phyloP scores from a whole-genome alignment of 2,797 vertebrate genomes.

The Mormyrus hasselquistii region DNA sequence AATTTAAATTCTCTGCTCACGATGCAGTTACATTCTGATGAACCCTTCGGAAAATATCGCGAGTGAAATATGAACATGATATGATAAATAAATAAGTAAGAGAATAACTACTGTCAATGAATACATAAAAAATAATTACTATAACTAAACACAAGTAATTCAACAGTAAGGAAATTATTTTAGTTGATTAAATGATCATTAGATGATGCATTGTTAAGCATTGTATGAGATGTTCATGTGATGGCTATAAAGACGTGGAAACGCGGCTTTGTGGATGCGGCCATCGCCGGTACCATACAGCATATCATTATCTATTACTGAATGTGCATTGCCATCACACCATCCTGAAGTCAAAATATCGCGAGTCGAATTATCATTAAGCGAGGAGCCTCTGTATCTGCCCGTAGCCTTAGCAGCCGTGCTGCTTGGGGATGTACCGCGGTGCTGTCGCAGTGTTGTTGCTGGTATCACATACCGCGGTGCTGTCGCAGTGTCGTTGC shows the following conservation, averaged over 20 bases:
- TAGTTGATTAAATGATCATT: not conserved
- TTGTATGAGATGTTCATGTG: not conserved
- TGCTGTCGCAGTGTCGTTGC: not conserved
- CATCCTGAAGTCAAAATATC: too few relatives aligned
- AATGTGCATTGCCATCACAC: not conserved
- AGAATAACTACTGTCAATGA: not conserved
- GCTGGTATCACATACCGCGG: too few relatives aligned
- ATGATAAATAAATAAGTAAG: not conserved
- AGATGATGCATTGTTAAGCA: not conserved
- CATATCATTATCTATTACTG: too few relatives aligned
- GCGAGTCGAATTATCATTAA: not conserved
- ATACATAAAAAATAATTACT: not conserved
- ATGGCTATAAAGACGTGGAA: not conserved
- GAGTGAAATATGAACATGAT: not conserved
- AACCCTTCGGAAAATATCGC: not conserved
- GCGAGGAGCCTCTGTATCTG: not conserved
- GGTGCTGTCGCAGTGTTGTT: not conserved
- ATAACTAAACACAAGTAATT: not conserved
- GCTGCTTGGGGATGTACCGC: not conserved
- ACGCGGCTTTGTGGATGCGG: not conserved
- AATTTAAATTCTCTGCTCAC: not conserved
- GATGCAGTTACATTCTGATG: not conserved
- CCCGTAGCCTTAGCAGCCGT: not conserved
- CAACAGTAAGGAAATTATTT: not conserved
- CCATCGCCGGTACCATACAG: not conserved